Conservation (phyloP, 2,113 vertebrate genomes). For the Heterochromis multidens region DNA sequence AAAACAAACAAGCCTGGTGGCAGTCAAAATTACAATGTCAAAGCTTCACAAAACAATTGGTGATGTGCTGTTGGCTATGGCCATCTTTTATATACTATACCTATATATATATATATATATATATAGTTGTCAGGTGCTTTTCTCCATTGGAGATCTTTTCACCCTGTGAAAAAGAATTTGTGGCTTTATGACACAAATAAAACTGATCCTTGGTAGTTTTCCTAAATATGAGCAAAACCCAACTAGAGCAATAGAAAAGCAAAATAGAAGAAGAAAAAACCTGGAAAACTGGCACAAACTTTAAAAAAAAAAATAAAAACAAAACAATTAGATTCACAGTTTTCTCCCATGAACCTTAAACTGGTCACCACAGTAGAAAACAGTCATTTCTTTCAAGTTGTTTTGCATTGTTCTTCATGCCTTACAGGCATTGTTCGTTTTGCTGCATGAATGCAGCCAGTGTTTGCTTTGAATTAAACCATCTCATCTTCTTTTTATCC, state of each 20-base stretch:
- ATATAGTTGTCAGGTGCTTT: not conserved
- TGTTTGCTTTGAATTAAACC: constrained; percentile 49
- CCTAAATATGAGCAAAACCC: not conserved
- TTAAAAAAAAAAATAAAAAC: not conserved
- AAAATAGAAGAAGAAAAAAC: not conserved
- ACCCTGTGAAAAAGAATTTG: not conserved
- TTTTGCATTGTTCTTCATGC: constrained; percentile 15
- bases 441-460: constrained; percentile 27
- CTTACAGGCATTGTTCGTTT: constrained; percentile 2
- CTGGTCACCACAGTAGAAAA: constrained; percentile 8
- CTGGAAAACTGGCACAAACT: not conserved
- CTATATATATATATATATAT: too few relatives aligned
- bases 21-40: too few relatives aligned
- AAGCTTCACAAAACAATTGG: too few relatives aligned
- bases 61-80: too few relatives aligned
- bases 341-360: not conserved
- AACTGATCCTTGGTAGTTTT: not conserved
- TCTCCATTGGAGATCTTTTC: not conserved
- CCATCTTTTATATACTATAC: too few relatives aligned
- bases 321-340: constrained; percentile 10
- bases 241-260: not conserved
- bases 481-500: constrained; percentile 39
- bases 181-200: constrained; percentile 6
- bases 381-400: constrained; percentile 17
- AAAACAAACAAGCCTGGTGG: too few relatives aligned